Conservation (phyloP, 2,113 vertebrate species). For the Pomatostomus ruficeps region DNA sequence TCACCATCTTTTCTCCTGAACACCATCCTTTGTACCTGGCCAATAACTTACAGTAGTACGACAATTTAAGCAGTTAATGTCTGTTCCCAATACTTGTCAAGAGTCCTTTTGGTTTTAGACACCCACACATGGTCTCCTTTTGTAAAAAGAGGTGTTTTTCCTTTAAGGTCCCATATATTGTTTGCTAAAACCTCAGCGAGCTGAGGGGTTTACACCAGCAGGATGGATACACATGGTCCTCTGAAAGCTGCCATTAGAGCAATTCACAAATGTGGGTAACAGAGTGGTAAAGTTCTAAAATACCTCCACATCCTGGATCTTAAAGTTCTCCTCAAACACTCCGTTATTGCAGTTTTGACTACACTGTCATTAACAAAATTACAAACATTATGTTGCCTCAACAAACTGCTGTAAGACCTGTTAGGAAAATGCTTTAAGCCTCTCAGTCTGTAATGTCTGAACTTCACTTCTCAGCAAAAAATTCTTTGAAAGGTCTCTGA, state of each 20-base stretch:
- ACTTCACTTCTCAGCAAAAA: neutral
- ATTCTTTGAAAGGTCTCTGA: neutral
- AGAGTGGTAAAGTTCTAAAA: neutral
- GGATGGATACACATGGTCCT: neutral
- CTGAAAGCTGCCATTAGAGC: neutral
- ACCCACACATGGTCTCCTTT: neutral
- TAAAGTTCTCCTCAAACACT: neutral
- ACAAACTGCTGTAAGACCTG: neutral
- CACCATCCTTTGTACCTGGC: fast-evolving
- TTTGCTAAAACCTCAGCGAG: neutral
- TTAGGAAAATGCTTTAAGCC: neutral
- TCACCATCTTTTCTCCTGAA: neutral
- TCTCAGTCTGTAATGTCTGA: neutral
- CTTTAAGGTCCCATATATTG: neutral
- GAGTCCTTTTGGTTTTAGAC: neutral
- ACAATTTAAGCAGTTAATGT: constrained; percentile 34
- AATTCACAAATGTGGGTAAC: neutral
- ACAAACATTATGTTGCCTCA: neutral
- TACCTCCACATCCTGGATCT: neutral
- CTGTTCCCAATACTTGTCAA: neutral
- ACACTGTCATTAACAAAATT: neutral
- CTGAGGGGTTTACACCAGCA: neutral
- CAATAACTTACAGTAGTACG: neutral
- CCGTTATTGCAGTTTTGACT: neutral
- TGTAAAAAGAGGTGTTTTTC: neutral